These are phyloP conservation scores for Cichlasoma orientale DNA, from an alignment of 2,797 vertebrate genomes.

Conservation along the genomic window DNA sequence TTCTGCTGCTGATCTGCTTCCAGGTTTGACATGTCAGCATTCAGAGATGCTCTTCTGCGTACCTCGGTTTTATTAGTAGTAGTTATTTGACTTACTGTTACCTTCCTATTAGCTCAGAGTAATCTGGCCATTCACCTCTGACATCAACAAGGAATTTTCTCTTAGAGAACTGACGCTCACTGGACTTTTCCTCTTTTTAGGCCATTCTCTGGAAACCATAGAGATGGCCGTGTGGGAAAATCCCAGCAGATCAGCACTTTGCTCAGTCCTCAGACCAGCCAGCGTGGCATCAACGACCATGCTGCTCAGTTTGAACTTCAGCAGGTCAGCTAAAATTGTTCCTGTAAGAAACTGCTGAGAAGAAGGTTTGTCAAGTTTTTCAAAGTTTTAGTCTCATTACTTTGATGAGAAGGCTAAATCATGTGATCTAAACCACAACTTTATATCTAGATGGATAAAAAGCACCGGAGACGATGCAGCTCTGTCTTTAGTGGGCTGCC, in stretches of 20 bases:
- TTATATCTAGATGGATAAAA: fast-evolving
- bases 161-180: fast-evolving
- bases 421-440: background rate
- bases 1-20: background rate
- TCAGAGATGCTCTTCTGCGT: fast-evolving
- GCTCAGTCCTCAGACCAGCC: too few species aligned
- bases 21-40: background rate
- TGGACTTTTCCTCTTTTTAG: background rate
- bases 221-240: background rate
- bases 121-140: background rate
- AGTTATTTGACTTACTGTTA: background rate
- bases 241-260: background rate
- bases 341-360: too few species aligned
- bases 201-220: background rate
- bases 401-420: background rate
- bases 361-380: too few species aligned
- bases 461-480: background rate
- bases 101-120: background rate
- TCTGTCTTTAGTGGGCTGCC: background rate
- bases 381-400: background rate
- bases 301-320: too few species aligned
- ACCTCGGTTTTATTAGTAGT: background rate
- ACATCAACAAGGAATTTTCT: background rate
- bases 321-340: too few species aligned
- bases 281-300: too few species aligned